Conservation (phyloP, 2,113 vertebrate species). For the human region GRCh38 chr18:21746001-21746500, state of each 20-base stretch:
- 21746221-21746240: slow-evolving; percentile 1
- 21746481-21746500: not conserved
- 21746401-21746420: not conserved
- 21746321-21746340: slow-evolving; percentile 20
- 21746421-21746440: slow-evolving; percentile 25
- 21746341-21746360: not conserved
- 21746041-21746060: not conserved
- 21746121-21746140: not conserved
- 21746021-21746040: not conserved
- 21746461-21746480: slow-evolving; percentile 27
- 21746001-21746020: not conserved
- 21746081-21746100: slow-evolving; percentile 1
- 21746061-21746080: not conserved
- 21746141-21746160: not conserved
- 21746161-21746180: slow-evolving; percentile 40
- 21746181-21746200: slow-evolving; percentile 3
- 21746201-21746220: not conserved
- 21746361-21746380: slow-evolving; percentile 26
- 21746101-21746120: slow-evolving; percentile 17
- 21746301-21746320: not conserved
- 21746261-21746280: not conserved
- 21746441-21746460: not conserved
- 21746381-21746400: not conserved
- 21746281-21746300: not conserved
- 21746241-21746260: slow-evolving; percentile 30